Evolutionary conservation across 2,113 vertebrate species (phyloP).

Genomic region (Festucalex cinctus): DNA sequence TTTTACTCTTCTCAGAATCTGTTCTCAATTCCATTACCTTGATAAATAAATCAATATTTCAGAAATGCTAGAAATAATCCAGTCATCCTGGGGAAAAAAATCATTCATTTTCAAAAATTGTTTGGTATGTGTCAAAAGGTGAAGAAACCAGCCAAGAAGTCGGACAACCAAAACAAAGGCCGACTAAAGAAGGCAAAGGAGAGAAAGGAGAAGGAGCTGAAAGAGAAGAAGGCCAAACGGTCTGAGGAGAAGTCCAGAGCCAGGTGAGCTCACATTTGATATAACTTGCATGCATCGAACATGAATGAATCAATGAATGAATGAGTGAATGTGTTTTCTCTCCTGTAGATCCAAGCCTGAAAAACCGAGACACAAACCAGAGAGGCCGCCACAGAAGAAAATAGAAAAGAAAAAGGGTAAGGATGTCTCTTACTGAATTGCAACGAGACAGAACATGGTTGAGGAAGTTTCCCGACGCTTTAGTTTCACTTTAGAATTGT

Average conservation of each 20-base stretch:
- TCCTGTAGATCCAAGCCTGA: slow-evolving; percentile 78
- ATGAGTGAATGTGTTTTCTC: slow-evolving; percentile 11
- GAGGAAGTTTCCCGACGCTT: background rate
- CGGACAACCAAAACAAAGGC: slow-evolving; percentile 78
- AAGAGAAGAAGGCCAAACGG: slow-evolving; percentile 66
- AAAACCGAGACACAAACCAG: slow-evolving; percentile 81
- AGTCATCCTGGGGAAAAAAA: too few relatives aligned
- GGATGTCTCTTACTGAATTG: slow-evolving; percentile 1
- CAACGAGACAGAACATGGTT: background rate
- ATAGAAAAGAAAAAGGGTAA: slow-evolving; percentile 91
- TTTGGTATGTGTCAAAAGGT: slow-evolving; percentile 58
- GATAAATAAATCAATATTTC: too few relatives aligned
- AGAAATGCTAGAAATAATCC: too few relatives aligned
- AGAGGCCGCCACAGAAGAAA: slow-evolving; percentile 75
- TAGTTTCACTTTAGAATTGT: background rate
- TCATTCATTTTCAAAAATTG: too few relatives aligned
- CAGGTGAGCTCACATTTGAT: slow-evolving; percentile 67
- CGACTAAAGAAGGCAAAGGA: slow-evolving; percentile 82
- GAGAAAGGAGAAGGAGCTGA: slow-evolving; percentile 64
- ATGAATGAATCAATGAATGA: slow-evolving; percentile 12
- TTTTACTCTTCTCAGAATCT: too few relatives aligned
- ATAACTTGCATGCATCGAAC: background rate
- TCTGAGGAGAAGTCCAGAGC: slow-evolving; percentile 81
- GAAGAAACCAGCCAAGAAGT: slow-evolving; percentile 80
- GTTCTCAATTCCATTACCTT: too few relatives aligned